Percentiles rank a stretch among this genome's conserved stretches.
These are phyloP conservation scores for Tanytarsus gracilentus DNA, from an alignment of 2,888 invertebrate species.

Conservation along the genomic window DNA sequence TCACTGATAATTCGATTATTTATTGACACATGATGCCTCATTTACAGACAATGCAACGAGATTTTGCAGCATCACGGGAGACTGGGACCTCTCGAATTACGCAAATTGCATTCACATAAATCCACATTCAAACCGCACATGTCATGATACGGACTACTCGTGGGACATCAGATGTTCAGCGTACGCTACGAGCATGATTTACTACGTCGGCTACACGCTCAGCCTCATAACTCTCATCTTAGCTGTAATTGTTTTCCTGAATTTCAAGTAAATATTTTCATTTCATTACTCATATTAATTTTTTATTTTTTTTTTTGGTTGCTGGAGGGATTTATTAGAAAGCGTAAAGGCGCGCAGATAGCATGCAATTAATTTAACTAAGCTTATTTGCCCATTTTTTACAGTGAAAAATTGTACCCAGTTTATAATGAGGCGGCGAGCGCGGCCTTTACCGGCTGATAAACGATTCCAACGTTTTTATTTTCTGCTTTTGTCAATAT, in stretches of 20 bases:
- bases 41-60: conserved; percentile 73
- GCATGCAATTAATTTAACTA: too few species aligned
- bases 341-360: too few species aligned
- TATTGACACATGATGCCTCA: background rate
- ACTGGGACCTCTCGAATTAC: conserved; percentile 76
- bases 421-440: too few species aligned
- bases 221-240: conserved; percentile 71
- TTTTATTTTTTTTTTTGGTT: too few species aligned
- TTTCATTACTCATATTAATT: too few species aligned
- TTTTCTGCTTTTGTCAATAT: too few species aligned
- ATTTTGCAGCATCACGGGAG: conserved; percentile 65
- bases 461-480: too few species aligned
- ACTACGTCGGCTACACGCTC: conserved; percentile 74
- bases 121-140: conserved; percentile 49
- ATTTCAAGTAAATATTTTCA: conserved; percentile 73
- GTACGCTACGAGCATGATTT: conserved; percentile 63
- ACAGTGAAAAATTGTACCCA: too few species aligned
- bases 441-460: too few species aligned
- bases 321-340: too few species aligned
- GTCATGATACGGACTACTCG: conserved; percentile 34
- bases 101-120: conserved; percentile 49
- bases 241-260: conserved; percentile 77
- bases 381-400: too few species aligned
- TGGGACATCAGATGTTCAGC: conserved; percentile 38
- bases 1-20: too few species aligned